Conservation (phyloP, 1,140 invertebrate genomes). For the Psix sp. region DNA sequence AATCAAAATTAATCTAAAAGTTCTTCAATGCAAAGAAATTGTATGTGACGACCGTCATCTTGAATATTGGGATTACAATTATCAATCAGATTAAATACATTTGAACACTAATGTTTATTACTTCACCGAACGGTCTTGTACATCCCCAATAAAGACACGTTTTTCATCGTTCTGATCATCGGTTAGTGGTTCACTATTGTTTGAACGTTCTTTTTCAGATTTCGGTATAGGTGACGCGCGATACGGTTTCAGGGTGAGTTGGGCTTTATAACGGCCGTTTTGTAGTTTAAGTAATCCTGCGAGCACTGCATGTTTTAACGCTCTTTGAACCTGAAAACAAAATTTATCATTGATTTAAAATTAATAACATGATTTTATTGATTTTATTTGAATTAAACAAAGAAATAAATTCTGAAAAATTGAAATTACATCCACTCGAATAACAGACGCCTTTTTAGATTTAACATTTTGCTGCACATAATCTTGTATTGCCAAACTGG, state of each 20-base stretch:
- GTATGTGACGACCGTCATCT: too few relatives aligned
- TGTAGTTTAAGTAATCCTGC: constrained; percentile 66
- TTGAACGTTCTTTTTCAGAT: constrained; percentile 21
- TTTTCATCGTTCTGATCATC: constrained; percentile 6
- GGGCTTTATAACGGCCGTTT: constrained; percentile 67
- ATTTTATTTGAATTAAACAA: too few relatives aligned
- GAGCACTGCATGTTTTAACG: constrained; percentile 69
- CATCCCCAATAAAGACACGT: constrained; percentile 3
- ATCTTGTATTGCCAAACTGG: constrained; percentile 65
- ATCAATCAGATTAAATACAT: too few relatives aligned
- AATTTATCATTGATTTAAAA: neutral
- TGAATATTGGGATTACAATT: too few relatives aligned
- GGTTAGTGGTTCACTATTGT: neutral
- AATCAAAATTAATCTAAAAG: too few relatives aligned
- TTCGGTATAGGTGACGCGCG: constrained; percentile 17
- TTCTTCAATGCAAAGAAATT: too few relatives aligned
- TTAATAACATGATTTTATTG: neutral
- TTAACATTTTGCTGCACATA: constrained; percentile 8
- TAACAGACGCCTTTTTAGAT: neutral
- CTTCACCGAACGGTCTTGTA: constrained; percentile 28
- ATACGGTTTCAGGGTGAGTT: constrained; percentile 44
- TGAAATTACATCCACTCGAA: neutral
- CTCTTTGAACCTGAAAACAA: constrained; percentile 64
- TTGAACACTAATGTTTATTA: too few relatives aligned
- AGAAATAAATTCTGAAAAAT: too few relatives aligned